Evolutionary conservation across 2,888 invertebrate species (phyloP).

Genomic region (Aspidiotus rigidus): DNA sequence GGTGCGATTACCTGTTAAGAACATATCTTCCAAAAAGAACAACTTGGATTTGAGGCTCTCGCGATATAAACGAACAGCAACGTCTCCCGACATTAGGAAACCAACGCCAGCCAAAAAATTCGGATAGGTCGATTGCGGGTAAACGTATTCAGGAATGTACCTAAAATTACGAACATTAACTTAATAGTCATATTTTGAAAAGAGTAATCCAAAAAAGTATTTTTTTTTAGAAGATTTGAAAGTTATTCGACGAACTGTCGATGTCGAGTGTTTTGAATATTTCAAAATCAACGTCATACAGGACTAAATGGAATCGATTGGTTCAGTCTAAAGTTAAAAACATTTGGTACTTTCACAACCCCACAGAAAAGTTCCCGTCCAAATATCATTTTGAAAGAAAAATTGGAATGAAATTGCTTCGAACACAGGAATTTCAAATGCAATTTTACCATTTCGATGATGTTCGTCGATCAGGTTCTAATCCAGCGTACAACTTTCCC

Average conservation of each 20-base stretch:
- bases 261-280: too few relatives aligned
- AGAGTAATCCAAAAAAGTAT: too few relatives aligned
- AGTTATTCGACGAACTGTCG: too few relatives aligned
- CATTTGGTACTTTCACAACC: too few relatives aligned
- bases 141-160: constrained; percentile 75
- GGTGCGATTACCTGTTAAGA: constrained; percentile 55
- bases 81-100: constrained; percentile 62
- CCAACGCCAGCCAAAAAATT: constrained; percentile 73
- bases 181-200: not conserved
- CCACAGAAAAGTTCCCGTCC: too few relatives aligned
- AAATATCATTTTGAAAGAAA: too few relatives aligned
- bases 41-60: constrained; percentile 59
- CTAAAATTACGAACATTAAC: constrained; percentile 42
- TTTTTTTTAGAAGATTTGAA: too few relatives aligned
- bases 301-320: too few relatives aligned
- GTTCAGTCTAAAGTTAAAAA: too few relatives aligned
- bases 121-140: constrained; percentile 60
- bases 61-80: constrained; percentile 56
- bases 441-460: constrained; percentile 61
- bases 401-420: too few relatives aligned
- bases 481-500: constrained; percentile 13
- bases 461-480: constrained; percentile 3
- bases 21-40: constrained; percentile 70
- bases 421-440: not conserved
- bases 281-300: too few relatives aligned